A percentile compares a stretch with the other conserved stretches of the same genome.
phyloP scores from a whole-genome alignment of 64 coral and sea anemone genomes.

The Cladopsammia gracilis region DNA sequence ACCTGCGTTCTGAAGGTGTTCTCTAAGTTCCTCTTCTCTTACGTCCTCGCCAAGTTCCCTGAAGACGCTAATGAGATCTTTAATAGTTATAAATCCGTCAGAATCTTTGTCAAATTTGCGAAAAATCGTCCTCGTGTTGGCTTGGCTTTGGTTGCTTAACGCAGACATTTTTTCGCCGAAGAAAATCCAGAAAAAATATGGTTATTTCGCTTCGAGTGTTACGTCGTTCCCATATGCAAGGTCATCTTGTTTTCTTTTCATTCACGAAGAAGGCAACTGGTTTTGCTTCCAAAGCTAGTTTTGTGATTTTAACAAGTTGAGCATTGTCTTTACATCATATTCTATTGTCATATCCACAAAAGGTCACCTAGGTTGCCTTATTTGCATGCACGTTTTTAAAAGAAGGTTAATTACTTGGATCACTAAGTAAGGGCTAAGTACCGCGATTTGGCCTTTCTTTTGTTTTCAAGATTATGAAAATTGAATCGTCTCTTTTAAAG shows the following conservation, averaged over 20 bases:
- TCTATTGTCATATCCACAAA: conserved; percentile 33
- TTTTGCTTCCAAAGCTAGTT: conserved; percentile 4
- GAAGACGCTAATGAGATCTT: conserved; percentile 60
- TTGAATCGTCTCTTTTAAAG: conserved; percentile 2
- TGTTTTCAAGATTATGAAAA: conserved; percentile 13
- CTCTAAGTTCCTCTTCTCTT: conserved; percentile 70
- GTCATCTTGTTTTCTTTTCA: not conserved
- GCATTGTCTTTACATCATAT: not conserved
- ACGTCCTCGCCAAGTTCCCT: conserved; percentile 69
- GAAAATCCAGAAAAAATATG: not conserved
- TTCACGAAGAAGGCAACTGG: not conserved
- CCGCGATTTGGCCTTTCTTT: not conserved
- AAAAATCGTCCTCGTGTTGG: conserved; percentile 47
- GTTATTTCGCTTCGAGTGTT: not conserved
- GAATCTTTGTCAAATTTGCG: conserved; percentile 63
- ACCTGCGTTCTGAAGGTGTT: conserved; percentile 38
- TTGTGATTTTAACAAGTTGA: not conserved
- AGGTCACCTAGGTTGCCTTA: not conserved
- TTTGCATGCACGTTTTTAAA: not conserved
- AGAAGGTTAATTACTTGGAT: conserved; percentile 1
- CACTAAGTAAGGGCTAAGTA: conserved; percentile 14
- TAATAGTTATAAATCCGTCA: conserved; percentile 75
- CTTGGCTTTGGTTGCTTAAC: conserved; percentile 6
- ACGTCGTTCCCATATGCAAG: not conserved
- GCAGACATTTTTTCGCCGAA: not conserved